phyloP scores from a whole-genome alignment of 2,797 vertebrate genomes.

The Coregonus ussuriensis region DNA sequence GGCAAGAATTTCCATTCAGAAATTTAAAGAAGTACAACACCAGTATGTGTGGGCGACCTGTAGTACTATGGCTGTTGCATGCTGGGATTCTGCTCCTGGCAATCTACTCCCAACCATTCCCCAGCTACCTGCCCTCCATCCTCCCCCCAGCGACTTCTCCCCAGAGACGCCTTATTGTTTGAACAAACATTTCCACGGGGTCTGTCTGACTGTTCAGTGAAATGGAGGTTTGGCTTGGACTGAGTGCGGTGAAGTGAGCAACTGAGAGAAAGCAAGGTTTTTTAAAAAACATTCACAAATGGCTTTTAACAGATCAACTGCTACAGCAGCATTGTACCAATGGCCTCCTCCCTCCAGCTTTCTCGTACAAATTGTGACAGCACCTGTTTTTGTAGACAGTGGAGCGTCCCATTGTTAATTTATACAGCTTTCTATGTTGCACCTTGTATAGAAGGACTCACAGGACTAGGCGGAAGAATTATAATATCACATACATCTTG shows the following conservation, averaged over 20 bases:
- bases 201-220: constrained; percentile 48
- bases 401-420: constrained; percentile 21
- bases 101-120: constrained; percentile 41
- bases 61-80: constrained; percentile 18
- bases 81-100: constrained; percentile 41
- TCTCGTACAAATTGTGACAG: constrained; percentile 15
- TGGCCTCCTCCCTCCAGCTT: background rate
- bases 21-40: background rate
- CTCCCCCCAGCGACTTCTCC: constrained; percentile 36
- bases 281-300: constrained; percentile 49
- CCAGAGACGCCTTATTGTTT: constrained; percentile 41
- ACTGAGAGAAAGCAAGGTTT: constrained; percentile 35
- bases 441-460: background rate
- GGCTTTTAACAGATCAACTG: constrained; percentile 50
- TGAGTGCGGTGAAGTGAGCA: constrained; percentile 16
- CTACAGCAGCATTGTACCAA: constrained; percentile 19
- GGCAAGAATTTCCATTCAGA: no score
- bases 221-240: constrained; percentile 40
- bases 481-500: constrained; percentile 6
- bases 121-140: constrained; percentile 41
- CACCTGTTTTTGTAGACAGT: constrained; percentile 1
- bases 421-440: constrained; percentile 16
- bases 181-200: constrained; percentile 55
- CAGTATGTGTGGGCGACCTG: background rate
- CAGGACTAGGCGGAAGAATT: constrained; percentile 7